Evolutionary conservation across 1,140 invertebrate species (phyloP), one percentile per base, ranked within the genome.

Genomic region (Cherax destructor): DNA sequence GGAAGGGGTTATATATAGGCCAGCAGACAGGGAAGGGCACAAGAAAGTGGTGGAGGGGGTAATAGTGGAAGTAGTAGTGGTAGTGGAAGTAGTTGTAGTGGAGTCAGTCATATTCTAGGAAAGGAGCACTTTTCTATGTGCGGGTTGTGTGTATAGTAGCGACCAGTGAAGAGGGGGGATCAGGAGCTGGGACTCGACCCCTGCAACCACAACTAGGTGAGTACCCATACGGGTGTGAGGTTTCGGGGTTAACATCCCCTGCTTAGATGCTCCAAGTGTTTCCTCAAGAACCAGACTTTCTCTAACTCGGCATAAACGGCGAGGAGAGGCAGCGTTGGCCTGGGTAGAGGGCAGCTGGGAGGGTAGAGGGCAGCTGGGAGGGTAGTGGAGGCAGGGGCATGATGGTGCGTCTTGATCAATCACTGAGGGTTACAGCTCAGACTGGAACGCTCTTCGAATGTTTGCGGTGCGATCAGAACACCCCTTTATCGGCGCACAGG

Each of bases 401-500:
- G n/a, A 21, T 16, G 24, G 24, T 10, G n/a, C 56, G 80, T 59
- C 80, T 83, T 30, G 80, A 83, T 65, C 59, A 83, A 83, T 83
- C 80, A 59, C 80, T 83, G n/a, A 30, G 6, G 56, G 7, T 52
- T 4, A 21, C n/a, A 61, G 10, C 80, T 83, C n/a, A n/a, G 13
- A 83, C 80, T 83, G 56, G 80, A 83, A 83, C 50, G 80, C 56
- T 61, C 80, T 30, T 13, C 16, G 50, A 83, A 56, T 83, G 24
- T 61, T 83, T 83, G 80, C 56, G 61, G 80, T 59, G 61, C 61
- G 80, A 83, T 49, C 80, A 83, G 30, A 61, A 83, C 21, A 61
- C n/a, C 6, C 24, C 80, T 59, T 41, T 18, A 83, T 13, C 24
- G 56, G 80, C 24, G 56, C 80, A 81, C 3, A n/a, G 9, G 80